phyloP scores from a whole-genome alignment of 2,888 invertebrate species.

The Drosophila gaucha region DNA sequence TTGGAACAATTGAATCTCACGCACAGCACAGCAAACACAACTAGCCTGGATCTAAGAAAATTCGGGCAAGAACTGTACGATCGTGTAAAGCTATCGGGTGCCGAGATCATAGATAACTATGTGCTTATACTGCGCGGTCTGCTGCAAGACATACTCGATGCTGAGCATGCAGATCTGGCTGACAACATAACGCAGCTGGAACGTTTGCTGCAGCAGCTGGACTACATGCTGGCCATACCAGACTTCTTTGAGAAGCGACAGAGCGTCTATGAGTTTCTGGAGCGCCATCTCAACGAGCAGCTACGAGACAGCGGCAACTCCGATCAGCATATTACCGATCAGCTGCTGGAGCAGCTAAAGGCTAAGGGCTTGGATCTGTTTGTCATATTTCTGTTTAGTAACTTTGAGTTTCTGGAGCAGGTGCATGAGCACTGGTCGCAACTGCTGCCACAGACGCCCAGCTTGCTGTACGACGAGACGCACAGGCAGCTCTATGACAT shows the following conservation, averaged over 20 bases:
- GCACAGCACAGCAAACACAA: constrained; percentile 4
- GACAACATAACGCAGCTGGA: constrained; percentile 44
- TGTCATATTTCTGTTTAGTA: constrained; percentile 78
- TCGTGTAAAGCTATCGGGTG: constrained; percentile 65
- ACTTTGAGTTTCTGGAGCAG: constrained; percentile 79
- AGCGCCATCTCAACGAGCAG: constrained; percentile 64
- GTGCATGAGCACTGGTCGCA: constrained; percentile 72
- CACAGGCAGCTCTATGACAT: constrained; percentile 62
- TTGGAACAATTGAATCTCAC: constrained; percentile 44
- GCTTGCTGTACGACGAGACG: constrained; percentile 48
- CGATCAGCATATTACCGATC: constrained; percentile 58
- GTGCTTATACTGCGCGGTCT: constrained; percentile 66
- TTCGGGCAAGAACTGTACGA: constrained; percentile 71
- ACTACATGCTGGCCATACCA: constrained; percentile 55
- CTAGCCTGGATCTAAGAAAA: constrained; percentile 45
- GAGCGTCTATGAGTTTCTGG: constrained; percentile 73
- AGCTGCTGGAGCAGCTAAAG: constrained; percentile 66
- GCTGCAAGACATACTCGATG: constrained; percentile 72
- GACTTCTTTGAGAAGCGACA: constrained; percentile 80
- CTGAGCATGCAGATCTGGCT: constrained; percentile 42
- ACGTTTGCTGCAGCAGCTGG: constrained; percentile 66
- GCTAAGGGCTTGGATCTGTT: constrained; percentile 77
- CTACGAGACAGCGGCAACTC: constrained; percentile 26
- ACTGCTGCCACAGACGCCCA: constrained; percentile 56
- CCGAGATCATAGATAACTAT: constrained; percentile 79